Evolutionary conservation across 2,113 vertebrate species (phyloP), one percentile per base, ranked within the genome.

Genomic region (Leuciscus idus): DNA sequence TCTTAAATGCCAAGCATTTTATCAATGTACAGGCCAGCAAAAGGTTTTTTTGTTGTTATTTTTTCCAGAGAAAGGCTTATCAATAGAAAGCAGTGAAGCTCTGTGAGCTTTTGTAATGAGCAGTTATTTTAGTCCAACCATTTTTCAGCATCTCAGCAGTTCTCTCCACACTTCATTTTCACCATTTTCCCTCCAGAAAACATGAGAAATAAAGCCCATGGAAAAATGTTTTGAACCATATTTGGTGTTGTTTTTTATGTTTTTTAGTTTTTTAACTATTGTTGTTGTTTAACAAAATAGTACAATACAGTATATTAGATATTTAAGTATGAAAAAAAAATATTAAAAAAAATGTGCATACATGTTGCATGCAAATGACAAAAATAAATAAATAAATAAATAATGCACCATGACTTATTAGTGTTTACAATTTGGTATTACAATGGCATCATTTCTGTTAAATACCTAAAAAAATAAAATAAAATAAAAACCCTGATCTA

Each of bases 131-230:
- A 55, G 46, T 83, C 70, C 28, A 83, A 3, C 48, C 62, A 72
- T 83, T 72, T 81, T 61, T 73, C 81, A 83, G 66, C 81, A 73
- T 39, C 33, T 84, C 52, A 83, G 64, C 28, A 55, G 46, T 83
- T 83, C 17, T 23, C 17, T 52, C 4, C 26, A 33, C 11, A 52
- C 28, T 23, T 83, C 11, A 74, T 74, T 74, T 26, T 46, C 11
- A 73, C 39, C 2, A 6, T 74, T 55, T 74, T 74, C 21, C 39
- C n/a, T 81, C 8, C 26, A 81, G 28, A 48, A 64, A 64, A 81
- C 10, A 15, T 26, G 33, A 61, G 57, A 80, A 46, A 26, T 26
- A 48, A 81, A 28, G 78, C 59, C 57, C n/a, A 64, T 4, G n/a
- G 23, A 36, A 81, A 81, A 6, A 62, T 28, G 4, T 28, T 81